Percentiles rank a stretch among this genome's conserved stretches.
Evolutionary conservation across 1,140 invertebrate genomes (phyloP).

Genomic region (Brachionus rubens): DNA sequence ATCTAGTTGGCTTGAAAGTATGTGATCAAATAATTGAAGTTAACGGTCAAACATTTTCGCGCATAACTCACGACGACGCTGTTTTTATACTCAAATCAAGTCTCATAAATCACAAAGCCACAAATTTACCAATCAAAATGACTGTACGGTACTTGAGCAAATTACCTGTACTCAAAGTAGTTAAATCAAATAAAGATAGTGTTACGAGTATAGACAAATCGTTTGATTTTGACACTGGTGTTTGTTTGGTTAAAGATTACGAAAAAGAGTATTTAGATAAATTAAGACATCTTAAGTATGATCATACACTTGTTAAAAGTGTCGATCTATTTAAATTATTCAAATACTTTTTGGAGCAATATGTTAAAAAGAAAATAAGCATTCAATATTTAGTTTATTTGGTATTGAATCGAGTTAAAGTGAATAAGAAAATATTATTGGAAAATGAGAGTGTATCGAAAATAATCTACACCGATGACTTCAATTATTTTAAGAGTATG

Average conservation of each 20-base stretch:
- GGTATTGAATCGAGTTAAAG: slow-evolving; percentile 1
- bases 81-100: slow-evolving; percentile 22
- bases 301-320: not conserved
- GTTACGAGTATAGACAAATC: slow-evolving; percentile 18
- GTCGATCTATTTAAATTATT: slow-evolving; percentile 3
- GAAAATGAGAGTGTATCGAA: not conserved
- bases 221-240: slow-evolving; percentile 12
- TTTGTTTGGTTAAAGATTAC: slow-evolving; percentile 14
- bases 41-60: slow-evolving; percentile 33
- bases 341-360: not conserved
- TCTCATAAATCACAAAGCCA: slow-evolving; percentile 27
- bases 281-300: not conserved
- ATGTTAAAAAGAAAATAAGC: slow-evolving; percentile 32
- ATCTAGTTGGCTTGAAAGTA: slow-evolving; percentile 23
- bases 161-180: not conserved
- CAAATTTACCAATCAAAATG: slow-evolving; percentile 19
- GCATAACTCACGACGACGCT: slow-evolving; percentile 30
- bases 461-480: slow-evolving; percentile 31
- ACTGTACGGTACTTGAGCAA: slow-evolving; percentile 25
- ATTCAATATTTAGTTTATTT: slow-evolving; percentile 38
- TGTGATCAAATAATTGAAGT: slow-evolving; percentile 45
- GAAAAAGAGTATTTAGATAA: not conserved
- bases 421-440: slow-evolving; percentile 2
- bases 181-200: slow-evolving; percentile 25
- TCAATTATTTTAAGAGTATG: slow-evolving; percentile 30